Conservation (phyloP, 2,797 vertebrate genomes). For the Tinamus major region DNA sequence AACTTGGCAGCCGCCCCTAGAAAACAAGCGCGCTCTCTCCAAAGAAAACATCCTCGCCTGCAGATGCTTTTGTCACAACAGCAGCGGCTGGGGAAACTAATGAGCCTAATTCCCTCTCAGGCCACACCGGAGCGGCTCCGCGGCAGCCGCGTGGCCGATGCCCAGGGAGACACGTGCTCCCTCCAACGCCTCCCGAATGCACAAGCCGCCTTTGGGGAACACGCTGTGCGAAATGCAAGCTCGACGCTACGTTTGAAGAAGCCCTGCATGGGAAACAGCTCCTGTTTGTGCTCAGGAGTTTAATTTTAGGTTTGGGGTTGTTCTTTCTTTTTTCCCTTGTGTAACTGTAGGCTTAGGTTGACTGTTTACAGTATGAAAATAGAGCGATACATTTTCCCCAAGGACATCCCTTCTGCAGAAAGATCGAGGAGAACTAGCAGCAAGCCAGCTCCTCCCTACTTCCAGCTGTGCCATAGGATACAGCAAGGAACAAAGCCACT, state of each 20-base stretch:
- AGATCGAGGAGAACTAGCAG: background rate
- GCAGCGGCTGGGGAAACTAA: accelerated
- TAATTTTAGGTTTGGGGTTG: background rate
- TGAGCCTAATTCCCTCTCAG: background rate
- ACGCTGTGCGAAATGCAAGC: background rate
- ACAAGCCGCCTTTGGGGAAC: background rate
- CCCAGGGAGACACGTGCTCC: background rate
- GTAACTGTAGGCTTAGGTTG: background rate
- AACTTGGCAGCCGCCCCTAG: background rate
- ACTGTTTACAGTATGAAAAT: background rate
- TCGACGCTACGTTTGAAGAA: background rate
- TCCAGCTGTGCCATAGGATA: background rate
- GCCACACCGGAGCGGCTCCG: accelerated
- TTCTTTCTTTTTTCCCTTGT: background rate
- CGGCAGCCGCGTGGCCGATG: background rate
- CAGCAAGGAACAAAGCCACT: background rate
- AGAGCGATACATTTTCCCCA: background rate
- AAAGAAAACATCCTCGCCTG: slow-evolving; percentile 8
- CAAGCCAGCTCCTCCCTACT: background rate
- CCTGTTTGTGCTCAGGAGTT: background rate
- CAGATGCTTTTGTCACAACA: slow-evolving; percentile 36
- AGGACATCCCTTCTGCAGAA: background rate
- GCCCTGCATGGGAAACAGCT: background rate
- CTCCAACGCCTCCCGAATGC: background rate
- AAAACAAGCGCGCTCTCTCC: background rate